Conservation (phyloP, 2,888 invertebrate species). For the Drosophila leonis region DNA sequence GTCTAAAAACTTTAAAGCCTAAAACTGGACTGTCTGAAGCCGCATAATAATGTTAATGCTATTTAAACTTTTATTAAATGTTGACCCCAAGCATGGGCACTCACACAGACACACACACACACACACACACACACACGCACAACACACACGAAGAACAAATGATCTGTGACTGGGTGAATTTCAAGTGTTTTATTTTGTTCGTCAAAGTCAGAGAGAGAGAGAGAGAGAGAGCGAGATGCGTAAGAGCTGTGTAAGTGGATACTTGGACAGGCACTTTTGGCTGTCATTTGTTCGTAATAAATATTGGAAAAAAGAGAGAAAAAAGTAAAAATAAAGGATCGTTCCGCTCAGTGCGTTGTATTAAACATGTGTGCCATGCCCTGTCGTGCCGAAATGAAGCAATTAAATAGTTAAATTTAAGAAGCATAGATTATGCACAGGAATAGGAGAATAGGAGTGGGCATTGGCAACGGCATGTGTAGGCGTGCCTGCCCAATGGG, state of each 20-base stretch:
- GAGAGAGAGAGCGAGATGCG: background rate
- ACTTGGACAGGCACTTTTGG: constrained; percentile 62
- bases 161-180: constrained; percentile 61
- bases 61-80: background rate
- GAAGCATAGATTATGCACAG: background rate
- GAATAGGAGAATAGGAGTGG: background rate
- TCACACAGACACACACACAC: constrained; percentile 1
- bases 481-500: constrained; percentile 44
- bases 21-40: background rate
- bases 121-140: background rate
- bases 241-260: constrained; percentile 68
- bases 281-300: constrained; percentile 77
- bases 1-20: too few relatives aligned
- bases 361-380: constrained; percentile 26
- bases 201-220: constrained; percentile 9
- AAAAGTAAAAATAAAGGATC: constrained; percentile 35
- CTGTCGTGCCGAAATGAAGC: constrained; percentile 45
- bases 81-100: constrained; percentile 15
- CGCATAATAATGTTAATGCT: background rate
- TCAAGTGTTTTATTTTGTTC: constrained; percentile 43
- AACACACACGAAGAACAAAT: constrained; percentile 47
- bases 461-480: constrained; percentile 11
- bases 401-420: constrained; percentile 37
- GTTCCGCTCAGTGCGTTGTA: constrained; percentile 32
- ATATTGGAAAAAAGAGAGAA: constrained; percentile 34